Evolutionary conservation across 2,888 invertebrate species (phyloP).

Genomic region (Lysandra bellargus): DNA sequence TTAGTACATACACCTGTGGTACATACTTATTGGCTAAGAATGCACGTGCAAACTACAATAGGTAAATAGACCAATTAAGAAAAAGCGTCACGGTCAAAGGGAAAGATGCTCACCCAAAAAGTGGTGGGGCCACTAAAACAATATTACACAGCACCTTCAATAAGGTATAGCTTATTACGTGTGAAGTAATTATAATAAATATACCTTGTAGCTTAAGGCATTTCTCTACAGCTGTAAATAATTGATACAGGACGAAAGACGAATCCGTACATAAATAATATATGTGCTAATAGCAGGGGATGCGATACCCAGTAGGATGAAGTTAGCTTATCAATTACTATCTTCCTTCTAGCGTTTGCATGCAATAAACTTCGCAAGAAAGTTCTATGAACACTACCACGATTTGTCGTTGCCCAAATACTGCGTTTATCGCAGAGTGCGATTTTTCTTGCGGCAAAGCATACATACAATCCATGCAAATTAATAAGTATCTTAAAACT

Average conservation of each 20-base stretch:
- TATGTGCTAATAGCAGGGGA: conserved; percentile 60
- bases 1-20: too few species aligned
- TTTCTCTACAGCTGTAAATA: conserved; percentile 56
- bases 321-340: conserved; percentile 45
- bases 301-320: conserved; percentile 59
- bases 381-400: neutral
- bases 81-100: too few species aligned
- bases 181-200: conserved; percentile 63
- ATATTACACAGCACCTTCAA: neutral
- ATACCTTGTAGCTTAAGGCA: conserved; percentile 49
- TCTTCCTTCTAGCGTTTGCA: conserved; percentile 42
- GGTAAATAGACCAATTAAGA: too few species aligned
- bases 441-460: neutral
- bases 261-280: conserved; percentile 56
- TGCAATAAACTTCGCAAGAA: conserved; percentile 4
- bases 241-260: conserved; percentile 62
- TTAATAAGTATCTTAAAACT: too few species aligned
- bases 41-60: too few species aligned
- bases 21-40: too few species aligned
- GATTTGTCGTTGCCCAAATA: neutral
- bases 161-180: conserved; percentile 4
- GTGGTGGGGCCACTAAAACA: too few species aligned
- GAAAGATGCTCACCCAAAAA: too few species aligned
- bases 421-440: neutral
- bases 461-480: too few species aligned